Percentiles rank a stretch among this genome's conserved stretches.
These are phyloP conservation scores for Morus bassanus DNA, from an alignment of 2,797 vertebrate species.

Conservation along the genomic window DNA sequence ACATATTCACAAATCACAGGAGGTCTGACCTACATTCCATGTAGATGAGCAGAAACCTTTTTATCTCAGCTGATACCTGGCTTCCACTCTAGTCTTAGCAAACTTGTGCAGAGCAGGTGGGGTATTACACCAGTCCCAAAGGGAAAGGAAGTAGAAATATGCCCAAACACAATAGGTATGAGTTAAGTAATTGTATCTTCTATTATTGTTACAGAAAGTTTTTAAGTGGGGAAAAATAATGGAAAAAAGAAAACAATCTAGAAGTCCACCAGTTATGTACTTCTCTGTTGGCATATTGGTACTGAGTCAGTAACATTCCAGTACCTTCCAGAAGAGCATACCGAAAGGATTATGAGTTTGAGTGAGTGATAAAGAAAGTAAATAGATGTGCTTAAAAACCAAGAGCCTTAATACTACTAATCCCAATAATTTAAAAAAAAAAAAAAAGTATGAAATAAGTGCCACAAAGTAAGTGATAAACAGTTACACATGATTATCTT, in stretches of 20 bases:
- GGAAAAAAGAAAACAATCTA: background rate
- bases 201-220: background rate
- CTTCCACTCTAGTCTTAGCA: background rate
- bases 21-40: conserved; percentile 1
- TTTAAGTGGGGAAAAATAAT: background rate
- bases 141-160: background rate
- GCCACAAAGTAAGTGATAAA: background rate
- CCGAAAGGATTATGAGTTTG: background rate
- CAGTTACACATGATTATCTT: background rate
- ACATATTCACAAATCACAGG: background rate
- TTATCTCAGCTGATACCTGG: background rate
- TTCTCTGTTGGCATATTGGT: background rate
- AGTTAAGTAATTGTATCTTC: background rate
- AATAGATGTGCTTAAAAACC: background rate
- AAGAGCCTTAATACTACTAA: background rate
- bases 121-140: background rate
- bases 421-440: background rate
- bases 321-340: background rate
- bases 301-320: background rate
- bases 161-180: background rate
- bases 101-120: background rate
- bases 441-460: background rate
- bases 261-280: background rate
- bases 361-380: background rate
- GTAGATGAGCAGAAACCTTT: background rate